Evolutionary conservation across 2,797 vertebrate genomes (phyloP).

Genomic region (Rhynchotus rufescens): DNA sequence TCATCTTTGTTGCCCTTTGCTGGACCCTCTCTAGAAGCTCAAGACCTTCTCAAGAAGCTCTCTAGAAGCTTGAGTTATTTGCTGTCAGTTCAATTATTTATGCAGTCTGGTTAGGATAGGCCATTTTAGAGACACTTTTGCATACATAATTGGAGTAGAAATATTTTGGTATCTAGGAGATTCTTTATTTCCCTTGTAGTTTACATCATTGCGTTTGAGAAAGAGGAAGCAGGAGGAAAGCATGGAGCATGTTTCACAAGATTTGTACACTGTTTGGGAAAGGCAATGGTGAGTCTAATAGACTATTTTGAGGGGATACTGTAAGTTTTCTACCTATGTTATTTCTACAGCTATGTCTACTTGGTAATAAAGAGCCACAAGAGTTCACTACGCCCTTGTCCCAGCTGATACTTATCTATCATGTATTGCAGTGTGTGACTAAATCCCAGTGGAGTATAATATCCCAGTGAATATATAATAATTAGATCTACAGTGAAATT

Average conservation of each 20-base stretch:
- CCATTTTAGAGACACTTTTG: not conserved
- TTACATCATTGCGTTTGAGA: not conserved
- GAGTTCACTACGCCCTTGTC: constrained; percentile 46
- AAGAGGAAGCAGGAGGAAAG: not conserved
- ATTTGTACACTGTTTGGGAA: constrained; percentile 3
- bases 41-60: too few species aligned
- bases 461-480: constrained; percentile 49
- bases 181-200: not conserved
- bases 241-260: not conserved
- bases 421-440: constrained; percentile 23
- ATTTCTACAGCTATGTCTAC: constrained; percentile 40
- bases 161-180: not conserved
- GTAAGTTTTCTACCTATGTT: constrained; percentile 32
- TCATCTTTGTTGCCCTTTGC: too few species aligned
- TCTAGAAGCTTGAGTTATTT: not conserved
- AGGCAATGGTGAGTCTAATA: constrained; percentile 9
- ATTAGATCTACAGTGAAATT: constrained; percentile 68
- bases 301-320: constrained; percentile 26
- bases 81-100: not conserved
- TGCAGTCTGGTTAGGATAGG: not conserved
- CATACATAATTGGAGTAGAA: not conserved
- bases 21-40: too few species aligned
- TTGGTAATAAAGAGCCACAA: constrained; percentile 57
- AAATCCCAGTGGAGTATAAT: constrained; percentile 38
- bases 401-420: constrained; percentile 68